Base-by-base conservation (phyloP, 2,797 vertebrate genomes). In the Anolis apletophallus region DNA sequence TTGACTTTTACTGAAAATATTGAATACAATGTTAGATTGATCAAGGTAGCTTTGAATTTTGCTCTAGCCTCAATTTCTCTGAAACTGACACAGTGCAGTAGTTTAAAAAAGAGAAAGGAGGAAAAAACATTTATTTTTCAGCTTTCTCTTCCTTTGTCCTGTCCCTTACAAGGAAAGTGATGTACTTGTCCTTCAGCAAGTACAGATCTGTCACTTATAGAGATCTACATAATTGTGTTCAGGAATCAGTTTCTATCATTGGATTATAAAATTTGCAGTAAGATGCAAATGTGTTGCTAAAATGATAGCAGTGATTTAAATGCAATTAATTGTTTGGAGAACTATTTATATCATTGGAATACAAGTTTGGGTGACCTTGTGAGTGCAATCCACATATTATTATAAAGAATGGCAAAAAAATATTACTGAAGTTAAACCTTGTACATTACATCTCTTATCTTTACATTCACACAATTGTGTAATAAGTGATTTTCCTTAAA, bases 1-100 rank as follows among this genome's bases (percentile, higher is more conserved):
- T 68, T 68, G n/a, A 55, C 36, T 61, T 50, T 85, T 73, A 21
- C 19, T 80, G 17, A 54, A 82, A 83, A 73, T 84, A 69, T 46
- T 86, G 55, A 34, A 50, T 57, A 57, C 23, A 50, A 52, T 17
- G 10, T 69, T 34, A 69, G 59, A 68, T 64, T 84, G 32, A 52
- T 72, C 40, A n/a, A 72, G 9, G n/a, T 78, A 54, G 50, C 46
- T 74, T 55, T 55, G 21, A 59, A 71, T 54, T 84, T 78, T 84
- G 13, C n/a, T 36, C 6, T 74, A 32, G 19, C 59, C 40, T 36
- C 2, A 34, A 55, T 68, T 80, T 80, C 57, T 84, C 23, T 80
- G 34, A 74, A 32, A 19, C 40, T 26, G n/a, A n/a, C 21, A 55
- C 10, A 72, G 50, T 68, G 50, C 14, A 68, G 17, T 21, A 69